Evolutionary conservation across 2,888 invertebrate genomes (phyloP).

Genomic region (Netelia fuscicornis): DNA sequence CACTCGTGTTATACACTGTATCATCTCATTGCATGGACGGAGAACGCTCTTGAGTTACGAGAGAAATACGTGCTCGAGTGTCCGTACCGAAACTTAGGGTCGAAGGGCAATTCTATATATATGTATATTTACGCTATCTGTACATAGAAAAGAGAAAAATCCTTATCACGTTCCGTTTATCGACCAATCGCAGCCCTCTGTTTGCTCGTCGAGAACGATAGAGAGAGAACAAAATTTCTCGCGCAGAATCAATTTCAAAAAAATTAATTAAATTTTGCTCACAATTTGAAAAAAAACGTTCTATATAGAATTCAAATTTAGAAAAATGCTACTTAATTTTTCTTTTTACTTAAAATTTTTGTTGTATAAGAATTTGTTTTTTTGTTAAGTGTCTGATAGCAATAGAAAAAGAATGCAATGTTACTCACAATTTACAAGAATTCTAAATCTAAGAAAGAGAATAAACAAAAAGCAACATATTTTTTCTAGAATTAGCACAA

Average conservation of each 20-base stretch:
- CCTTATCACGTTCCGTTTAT: not conserved
- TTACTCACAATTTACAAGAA: not conserved
- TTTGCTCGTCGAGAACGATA: not conserved
- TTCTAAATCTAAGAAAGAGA: too few species aligned
- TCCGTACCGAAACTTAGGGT: conserved; percentile 25
- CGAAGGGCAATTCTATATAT: not conserved
- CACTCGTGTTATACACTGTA: conserved; percentile 42
- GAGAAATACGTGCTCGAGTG: conserved; percentile 61
- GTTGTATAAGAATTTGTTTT: too few species aligned
- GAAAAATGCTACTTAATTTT: too few species aligned
- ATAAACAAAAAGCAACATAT: too few species aligned
- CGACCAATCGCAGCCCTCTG: not conserved
- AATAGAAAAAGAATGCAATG: not conserved
- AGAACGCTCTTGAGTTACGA: conserved; percentile 47
- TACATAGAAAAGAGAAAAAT: not conserved
- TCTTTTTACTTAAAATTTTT: too few species aligned
- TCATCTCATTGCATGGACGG: conserved; percentile 14
- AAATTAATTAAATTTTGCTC: not conserved
- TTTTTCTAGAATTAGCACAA: too few species aligned
- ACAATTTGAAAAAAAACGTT: not conserved
- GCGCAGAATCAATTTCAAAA: not conserved
- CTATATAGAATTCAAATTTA: too few species aligned
- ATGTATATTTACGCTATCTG: not conserved
- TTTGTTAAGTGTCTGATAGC: too few species aligned
- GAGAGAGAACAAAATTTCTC: not conserved